Evolutionary conservation across 2,113 vertebrate genomes (phyloP), one percentile per base, ranked within the genome.

Genomic region (Pelecanus crispus): DNA sequence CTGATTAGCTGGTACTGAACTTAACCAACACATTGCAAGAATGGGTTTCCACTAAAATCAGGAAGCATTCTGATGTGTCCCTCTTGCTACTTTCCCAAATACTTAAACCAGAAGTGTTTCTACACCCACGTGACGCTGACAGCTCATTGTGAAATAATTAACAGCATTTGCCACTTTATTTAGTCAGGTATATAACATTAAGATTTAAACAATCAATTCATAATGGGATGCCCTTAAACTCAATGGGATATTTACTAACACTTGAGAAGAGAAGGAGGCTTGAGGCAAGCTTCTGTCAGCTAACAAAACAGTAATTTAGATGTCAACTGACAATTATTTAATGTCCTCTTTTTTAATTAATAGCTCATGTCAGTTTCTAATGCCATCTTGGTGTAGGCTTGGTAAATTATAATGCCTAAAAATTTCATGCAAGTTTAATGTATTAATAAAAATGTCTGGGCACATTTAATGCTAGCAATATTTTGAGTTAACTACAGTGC

Each of bases 361-460:
- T 96, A 95, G 95, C 91, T 95, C 86, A 17, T 79, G 92, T 95
- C 95, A 95, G 87, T 91, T 94, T 95, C 88, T 96, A 95, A 96
- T 95, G 89, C 78, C 92, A 83, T 94, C 89, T 94, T 95, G 86
- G 92, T 94, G 92, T 91, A 96, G 95, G 94, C 95, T 95, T 95
- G 89, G 92, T 95, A 97, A 97, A 95, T 97, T 94, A 97, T 84
- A 93, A 94, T 88, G 74, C 93, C 93, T 81, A 92, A 95, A 96
- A 96, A 86, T 92, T 95, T 87, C 91, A 96, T 94, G 78, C 91
- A 96, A 88, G 89, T 96, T 97, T 97, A 97, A 97, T 97, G 95
- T 78, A 97, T 96, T 97, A 95, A 97, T 97, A 97, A 97, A 97
- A 97, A 96, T 95, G 95, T 90, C 96, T 94, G 86, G 68, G 81